Evolutionary conservation across 2,888 invertebrate species (phyloP).

Genomic region (Oithona nana): DNA sequence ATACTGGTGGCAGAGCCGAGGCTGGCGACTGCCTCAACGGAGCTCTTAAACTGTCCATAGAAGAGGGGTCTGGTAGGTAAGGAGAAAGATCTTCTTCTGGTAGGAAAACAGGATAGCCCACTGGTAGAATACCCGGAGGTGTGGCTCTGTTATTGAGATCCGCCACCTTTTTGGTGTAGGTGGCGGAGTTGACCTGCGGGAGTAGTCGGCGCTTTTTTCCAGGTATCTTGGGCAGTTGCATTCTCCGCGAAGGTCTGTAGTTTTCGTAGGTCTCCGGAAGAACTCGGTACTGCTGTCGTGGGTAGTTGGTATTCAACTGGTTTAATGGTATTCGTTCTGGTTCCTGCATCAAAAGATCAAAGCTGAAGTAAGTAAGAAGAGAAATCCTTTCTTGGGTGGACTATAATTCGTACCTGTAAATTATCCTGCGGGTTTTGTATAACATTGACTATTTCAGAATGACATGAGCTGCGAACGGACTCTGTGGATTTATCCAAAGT

Average conservation of each 20-base stretch:
- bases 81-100: not conserved
- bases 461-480: not conserved
- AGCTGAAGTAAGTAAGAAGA: too few species aligned
- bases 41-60: not conserved
- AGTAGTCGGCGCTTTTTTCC: not conserved
- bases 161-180: constrained; percentile 38
- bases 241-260: not conserved
- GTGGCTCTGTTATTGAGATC: not conserved
- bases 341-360: too few species aligned
- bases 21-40: constrained; percentile 16
- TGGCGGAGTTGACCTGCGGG: constrained; percentile 39
- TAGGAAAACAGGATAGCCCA: constrained; percentile 14
- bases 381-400: too few species aligned
- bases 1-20: constrained; percentile 13
- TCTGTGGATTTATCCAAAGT: not conserved
- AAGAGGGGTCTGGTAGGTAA: not conserved
- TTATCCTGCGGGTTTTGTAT: constrained; percentile 7
- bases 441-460: not conserved
- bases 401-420: too few species aligned
- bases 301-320: not conserved
- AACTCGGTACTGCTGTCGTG: not conserved
- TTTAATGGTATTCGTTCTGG: not conserved
- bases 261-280: not conserved
- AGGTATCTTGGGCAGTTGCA: not conserved
- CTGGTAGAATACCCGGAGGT: constrained; percentile 1